A percentile compares a stretch with the other conserved stretches of the same genome.
Conservation (phyloP, 2,797 vertebrate genomes). For the Diplodus puntazzo region DNA sequence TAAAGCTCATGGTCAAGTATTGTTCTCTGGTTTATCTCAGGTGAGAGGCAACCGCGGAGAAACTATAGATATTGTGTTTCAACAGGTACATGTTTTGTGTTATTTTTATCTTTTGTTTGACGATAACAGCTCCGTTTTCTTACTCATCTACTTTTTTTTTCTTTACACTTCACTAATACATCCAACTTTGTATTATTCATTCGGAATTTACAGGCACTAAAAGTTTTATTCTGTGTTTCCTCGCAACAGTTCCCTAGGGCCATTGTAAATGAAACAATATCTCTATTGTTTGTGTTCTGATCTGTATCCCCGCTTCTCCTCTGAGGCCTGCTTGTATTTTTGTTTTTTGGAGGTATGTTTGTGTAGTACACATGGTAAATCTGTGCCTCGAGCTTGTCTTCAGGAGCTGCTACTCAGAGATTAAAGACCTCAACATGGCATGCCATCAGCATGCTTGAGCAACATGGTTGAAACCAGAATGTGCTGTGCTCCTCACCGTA, state of each 20-base stretch:
- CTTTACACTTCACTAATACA: not conserved
- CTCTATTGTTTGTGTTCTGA: constrained; percentile 56
- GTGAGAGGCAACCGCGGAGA: not conserved
- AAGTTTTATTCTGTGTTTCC: constrained; percentile 64
- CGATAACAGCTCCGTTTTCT: constrained; percentile 28
- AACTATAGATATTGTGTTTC: not conserved
- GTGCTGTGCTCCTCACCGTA: constrained; percentile 86
- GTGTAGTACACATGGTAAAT: constrained; percentile 60
- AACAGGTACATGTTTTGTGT: not conserved
- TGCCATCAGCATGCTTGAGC: constrained; percentile 51
- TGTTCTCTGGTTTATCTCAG: constrained; percentile 18
- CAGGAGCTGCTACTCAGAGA: constrained; percentile 66
- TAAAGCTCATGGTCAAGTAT: constrained; percentile 23
- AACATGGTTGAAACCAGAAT: constrained; percentile 47
- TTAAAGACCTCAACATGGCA: constrained; percentile 69
- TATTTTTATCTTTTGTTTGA: constrained; percentile 36
- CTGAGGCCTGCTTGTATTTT: constrained; percentile 65
- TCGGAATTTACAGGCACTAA: constrained; percentile 53
- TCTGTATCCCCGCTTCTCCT: constrained; percentile 63
- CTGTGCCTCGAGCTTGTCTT: constrained; percentile 67
- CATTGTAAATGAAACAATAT: constrained; percentile 72
- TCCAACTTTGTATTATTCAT: constrained; percentile 33
- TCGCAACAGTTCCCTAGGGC: constrained; percentile 51
- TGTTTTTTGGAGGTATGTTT: constrained; percentile 73
- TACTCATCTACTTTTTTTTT: constrained; percentile 13